Conservation (phyloP, 2,113 vertebrate species). For the Haliaeetus leucogaster region DNA sequence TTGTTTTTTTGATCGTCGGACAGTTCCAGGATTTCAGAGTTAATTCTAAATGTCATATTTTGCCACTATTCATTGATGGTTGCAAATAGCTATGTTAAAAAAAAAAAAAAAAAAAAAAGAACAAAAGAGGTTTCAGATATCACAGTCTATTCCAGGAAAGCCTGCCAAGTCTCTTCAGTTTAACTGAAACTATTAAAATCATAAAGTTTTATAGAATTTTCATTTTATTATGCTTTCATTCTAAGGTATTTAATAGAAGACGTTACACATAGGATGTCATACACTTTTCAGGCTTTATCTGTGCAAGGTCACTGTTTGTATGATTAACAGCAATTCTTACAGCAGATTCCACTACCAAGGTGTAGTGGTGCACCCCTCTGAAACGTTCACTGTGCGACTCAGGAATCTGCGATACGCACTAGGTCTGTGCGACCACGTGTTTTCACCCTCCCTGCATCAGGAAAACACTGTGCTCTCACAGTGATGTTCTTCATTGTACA, state of each 20-base stretch:
- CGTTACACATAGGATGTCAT: background rate
- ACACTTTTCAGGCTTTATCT: background rate
- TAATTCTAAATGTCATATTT: conserved; percentile 7
- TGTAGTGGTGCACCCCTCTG: too few species aligned
- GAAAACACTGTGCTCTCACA: background rate
- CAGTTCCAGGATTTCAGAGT: background rate
- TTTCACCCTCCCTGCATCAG: background rate
- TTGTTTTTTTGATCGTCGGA: background rate
- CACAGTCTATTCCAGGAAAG: conserved; percentile 12
- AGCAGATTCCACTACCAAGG: background rate
- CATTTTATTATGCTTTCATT: background rate
- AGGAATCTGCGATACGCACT: rapidly evolving
- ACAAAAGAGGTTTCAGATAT: conserved; percentile 44
- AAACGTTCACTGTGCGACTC: rapidly evolving
- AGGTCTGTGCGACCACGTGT: rapidly evolving
- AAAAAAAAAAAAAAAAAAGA: background rate
- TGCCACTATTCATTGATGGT: background rate
- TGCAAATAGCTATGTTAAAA: background rate
- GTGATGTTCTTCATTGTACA: background rate
- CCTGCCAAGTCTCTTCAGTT: conserved; percentile 24
- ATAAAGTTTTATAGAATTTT: conserved; percentile 47
- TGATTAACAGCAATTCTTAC: background rate
- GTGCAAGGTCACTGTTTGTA: background rate
- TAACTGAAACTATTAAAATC: conserved; percentile 47
- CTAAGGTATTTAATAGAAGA: background rate